A percentile compares a stretch with the other conserved stretches of the same genome.
These are phyloP conservation scores for Listronotus bonariensis DNA, from an alignment of 1,140 invertebrate species.

Conservation along the genomic window DNA sequence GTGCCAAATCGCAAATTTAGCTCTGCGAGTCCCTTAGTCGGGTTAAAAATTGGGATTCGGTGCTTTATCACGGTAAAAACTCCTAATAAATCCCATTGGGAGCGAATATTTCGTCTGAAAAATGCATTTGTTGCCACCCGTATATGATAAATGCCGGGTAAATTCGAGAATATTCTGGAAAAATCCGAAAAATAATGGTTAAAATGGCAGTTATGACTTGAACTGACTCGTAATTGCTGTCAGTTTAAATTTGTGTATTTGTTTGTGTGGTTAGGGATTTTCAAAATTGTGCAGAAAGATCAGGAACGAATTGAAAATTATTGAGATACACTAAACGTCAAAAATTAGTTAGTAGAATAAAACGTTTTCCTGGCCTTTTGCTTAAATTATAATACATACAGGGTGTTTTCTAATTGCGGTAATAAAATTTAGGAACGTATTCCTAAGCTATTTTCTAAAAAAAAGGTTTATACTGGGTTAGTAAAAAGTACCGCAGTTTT, in stretches of 20 bases:
- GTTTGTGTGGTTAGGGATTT: not conserved
- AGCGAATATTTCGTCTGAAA: constrained; percentile 14
- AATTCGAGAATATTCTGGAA: not conserved
- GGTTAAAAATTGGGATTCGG: constrained; percentile 9
- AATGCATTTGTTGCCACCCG: constrained; percentile 14
- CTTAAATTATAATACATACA: too few species aligned
- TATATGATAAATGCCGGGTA: constrained; percentile 13
- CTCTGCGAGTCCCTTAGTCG: not conserved
- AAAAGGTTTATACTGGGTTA: too few species aligned
- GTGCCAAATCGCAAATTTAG: constrained; percentile 4
- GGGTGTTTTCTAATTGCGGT: too few species aligned
- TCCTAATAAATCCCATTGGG: constrained; percentile 19
- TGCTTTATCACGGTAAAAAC: constrained; percentile 3
- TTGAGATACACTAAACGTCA: too few species aligned
- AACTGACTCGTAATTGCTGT: constrained; percentile 8
- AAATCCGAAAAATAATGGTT: constrained; percentile 3
- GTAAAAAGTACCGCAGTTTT: too few species aligned
- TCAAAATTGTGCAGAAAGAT: not conserved
- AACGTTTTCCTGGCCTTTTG: too few species aligned
- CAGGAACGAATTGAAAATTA: too few species aligned
- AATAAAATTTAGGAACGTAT: too few species aligned
- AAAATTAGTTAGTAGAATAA: too few species aligned
- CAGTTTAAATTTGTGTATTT: constrained; percentile 6
- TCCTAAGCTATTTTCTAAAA: too few species aligned
- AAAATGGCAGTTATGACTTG: constrained; percentile 12